Evolutionary conservation across 2,113 vertebrate genomes (phyloP).

Genomic region (Labeo rohita): DNA sequence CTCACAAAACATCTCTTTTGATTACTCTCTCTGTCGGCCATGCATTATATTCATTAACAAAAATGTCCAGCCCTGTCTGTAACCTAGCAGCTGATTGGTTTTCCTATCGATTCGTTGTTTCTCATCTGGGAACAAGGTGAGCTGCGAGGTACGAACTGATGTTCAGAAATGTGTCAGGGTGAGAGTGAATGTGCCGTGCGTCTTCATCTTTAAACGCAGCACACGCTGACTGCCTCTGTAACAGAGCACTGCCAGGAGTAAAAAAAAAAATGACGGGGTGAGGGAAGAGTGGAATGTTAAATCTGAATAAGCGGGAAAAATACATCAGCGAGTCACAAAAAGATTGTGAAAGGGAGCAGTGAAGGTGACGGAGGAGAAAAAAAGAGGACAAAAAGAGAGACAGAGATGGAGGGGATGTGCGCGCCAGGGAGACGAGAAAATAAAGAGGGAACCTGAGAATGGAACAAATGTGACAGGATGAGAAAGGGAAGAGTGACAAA

Average conservation of each 20-base stretch:
- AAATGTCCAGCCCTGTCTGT: slow-evolving; percentile 5
- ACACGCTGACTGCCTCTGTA: slow-evolving; percentile 28
- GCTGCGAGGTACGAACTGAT: not conserved
- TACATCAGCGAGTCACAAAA: slow-evolving; percentile 38
- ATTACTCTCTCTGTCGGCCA: slow-evolving; percentile 33
- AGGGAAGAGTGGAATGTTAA: slow-evolving; percentile 38
- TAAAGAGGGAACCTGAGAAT: slow-evolving; percentile 37
- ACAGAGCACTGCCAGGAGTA: slow-evolving; percentile 37
- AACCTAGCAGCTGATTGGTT: slow-evolving; percentile 23
- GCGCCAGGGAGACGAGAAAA: slow-evolving; percentile 8
- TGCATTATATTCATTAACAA: slow-evolving; percentile 24
- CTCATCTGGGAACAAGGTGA: slow-evolving; percentile 27
- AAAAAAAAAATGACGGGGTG: slow-evolving; percentile 33
- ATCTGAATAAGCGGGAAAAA: slow-evolving; percentile 33
- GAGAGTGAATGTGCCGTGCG: slow-evolving; percentile 12
- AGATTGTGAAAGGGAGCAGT: slow-evolving; percentile 23
- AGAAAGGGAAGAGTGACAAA: slow-evolving; percentile 34
- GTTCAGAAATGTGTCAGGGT: not conserved
- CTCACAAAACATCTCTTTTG: slow-evolving; percentile 14
- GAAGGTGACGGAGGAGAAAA: slow-evolving; percentile 27
- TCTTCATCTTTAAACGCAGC: slow-evolving; percentile 35
- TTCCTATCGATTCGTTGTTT: slow-evolving; percentile 20
- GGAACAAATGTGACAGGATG: slow-evolving; percentile 45
- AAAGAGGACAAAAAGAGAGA: slow-evolving; percentile 41
- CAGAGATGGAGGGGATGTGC: slow-evolving; percentile 48